These are phyloP conservation scores for Carpatolechia fugitivella DNA, from an alignment of 2,888 invertebrate species.

Conservation along the genomic window DNA sequence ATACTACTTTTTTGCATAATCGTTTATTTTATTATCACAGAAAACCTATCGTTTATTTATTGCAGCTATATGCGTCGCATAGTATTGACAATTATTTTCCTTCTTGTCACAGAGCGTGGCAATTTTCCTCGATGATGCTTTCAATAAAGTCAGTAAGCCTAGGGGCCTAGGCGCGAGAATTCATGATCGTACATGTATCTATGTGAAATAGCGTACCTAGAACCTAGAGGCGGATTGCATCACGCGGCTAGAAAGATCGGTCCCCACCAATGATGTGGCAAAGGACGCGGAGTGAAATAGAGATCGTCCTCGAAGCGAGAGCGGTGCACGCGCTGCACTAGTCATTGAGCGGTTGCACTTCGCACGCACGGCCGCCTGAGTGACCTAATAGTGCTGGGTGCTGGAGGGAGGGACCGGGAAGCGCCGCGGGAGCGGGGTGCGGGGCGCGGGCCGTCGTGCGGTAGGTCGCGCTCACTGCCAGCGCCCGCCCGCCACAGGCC, in stretches of 20 bases:
- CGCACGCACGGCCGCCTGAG: constrained; percentile 74
- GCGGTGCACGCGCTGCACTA: constrained; percentile 74
- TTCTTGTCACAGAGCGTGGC: neutral
- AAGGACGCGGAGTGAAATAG: constrained; percentile 78
- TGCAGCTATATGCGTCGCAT: neutral
- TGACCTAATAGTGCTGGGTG: constrained; percentile 78
- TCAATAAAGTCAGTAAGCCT: constrained; percentile 2
- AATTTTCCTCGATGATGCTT: neutral
- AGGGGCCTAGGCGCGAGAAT: neutral
- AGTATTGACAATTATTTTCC: neutral
- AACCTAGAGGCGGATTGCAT: constrained; percentile 62
- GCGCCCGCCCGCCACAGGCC: constrained; percentile 61
- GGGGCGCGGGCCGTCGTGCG: constrained; percentile 51
- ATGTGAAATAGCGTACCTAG: constrained; percentile 58
- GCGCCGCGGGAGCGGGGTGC: constrained; percentile 62
- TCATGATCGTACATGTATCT: constrained; percentile 30
- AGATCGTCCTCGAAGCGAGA: constrained; percentile 80
- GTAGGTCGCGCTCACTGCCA: constrained; percentile 78
- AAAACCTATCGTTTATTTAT: too few relatives aligned
- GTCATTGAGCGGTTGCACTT: constrained; percentile 76
- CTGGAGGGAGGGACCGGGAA: constrained; percentile 78
- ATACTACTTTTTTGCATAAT: neutral
- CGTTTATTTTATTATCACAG: too few relatives aligned
- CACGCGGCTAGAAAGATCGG: constrained; percentile 76
- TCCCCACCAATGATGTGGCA: constrained; percentile 76